phyloP scores from a whole-genome alignment of 2,113 vertebrate species.

The Aviceda subcristata region DNA sequence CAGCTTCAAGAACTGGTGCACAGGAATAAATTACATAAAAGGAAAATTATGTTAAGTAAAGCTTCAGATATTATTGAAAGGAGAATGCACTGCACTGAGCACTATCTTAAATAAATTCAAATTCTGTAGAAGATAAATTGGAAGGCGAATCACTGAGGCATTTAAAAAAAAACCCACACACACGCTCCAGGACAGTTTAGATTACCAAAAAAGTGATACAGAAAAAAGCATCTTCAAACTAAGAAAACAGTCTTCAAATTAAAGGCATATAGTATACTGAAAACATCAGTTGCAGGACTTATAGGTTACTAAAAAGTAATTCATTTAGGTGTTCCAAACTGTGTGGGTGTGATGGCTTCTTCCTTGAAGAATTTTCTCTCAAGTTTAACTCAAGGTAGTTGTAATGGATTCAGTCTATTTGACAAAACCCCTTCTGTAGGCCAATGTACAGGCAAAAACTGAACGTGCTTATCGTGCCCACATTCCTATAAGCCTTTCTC shows the following conservation, averaged over 20 bases:
- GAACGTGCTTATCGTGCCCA: rapidly evolving
- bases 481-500: background rate
- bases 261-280: background rate
- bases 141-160: background rate
- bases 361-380: background rate
- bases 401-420: background rate
- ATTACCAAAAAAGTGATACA: background rate
- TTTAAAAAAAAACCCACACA: background rate
- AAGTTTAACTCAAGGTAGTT: background rate
- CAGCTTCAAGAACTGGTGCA: background rate
- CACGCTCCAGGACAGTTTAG: background rate
- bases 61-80: background rate
- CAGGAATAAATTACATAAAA: background rate
- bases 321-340: background rate
- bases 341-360: background rate
- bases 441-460: background rate
- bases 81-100: background rate
- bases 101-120: background rate
- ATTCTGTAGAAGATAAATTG: background rate
- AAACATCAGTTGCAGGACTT: background rate
- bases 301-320: background rate
- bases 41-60: background rate
- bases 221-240: background rate
- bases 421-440: background rate
- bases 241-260: background rate